phyloP scores from a whole-genome alignment of 2,797 vertebrate species.

The Urocyon cinereoargenteus region DNA sequence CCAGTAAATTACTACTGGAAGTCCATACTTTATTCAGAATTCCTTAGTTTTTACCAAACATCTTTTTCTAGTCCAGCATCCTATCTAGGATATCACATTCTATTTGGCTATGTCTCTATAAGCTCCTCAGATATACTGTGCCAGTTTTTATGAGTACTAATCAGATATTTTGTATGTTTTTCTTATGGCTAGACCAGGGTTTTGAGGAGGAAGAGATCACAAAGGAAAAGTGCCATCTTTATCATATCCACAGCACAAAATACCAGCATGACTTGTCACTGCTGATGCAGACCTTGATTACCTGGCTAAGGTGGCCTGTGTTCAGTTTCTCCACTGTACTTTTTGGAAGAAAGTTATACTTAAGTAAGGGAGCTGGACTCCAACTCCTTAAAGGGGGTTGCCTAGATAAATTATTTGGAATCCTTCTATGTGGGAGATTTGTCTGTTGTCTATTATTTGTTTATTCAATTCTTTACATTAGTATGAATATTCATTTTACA shows the following conservation, averaged over 20 bases:
- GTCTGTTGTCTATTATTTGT: background rate
- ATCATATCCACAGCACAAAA: background rate
- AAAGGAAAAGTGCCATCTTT: background rate
- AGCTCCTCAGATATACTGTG: background rate
- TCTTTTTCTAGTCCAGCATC: background rate
- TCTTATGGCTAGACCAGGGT: background rate
- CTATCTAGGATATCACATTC: background rate
- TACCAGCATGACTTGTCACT: background rate
- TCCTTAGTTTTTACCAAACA: background rate
- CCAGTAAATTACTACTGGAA: background rate
- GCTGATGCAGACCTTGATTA: background rate
- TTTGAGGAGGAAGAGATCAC: background rate
- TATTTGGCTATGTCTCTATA: background rate
- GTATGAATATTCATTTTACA: background rate
- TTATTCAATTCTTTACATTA: slow-evolving; percentile 2
- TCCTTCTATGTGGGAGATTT: background rate
- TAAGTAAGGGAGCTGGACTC: background rate
- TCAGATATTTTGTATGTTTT: background rate
- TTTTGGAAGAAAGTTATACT: background rate
- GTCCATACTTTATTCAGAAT: background rate
- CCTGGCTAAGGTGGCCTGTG: background rate
- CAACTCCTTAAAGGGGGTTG: background rate
- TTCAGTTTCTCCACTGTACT: background rate
- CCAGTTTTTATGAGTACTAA: background rate
- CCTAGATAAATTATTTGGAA: slow-evolving; percentile 15